Base-by-base conservation (phyloP, 2,888 invertebrate species). In the Drosophila rellima region DNA sequence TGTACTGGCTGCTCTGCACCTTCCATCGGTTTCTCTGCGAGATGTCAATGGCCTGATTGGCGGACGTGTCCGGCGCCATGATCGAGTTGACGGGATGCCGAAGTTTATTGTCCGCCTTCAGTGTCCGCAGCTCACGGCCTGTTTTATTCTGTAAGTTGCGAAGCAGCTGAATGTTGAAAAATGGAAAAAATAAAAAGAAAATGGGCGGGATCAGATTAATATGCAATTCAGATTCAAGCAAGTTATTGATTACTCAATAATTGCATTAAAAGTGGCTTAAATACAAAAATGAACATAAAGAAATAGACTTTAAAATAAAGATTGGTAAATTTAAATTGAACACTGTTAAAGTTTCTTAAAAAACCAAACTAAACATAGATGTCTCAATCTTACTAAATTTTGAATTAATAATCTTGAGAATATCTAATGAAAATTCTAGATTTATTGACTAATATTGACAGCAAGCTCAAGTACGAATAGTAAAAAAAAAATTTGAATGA, bases 41-140 rank as follows among this genome's bases (percentile, higher is more conserved):
- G 47, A 81, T 80, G 55, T 89, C 69, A 15, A 91, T 90, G 37
- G 70, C 69, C 57, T 70, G 56, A 11, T 70, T 59, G 23, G 26
- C 57, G 20, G 31, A 44, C 2, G 62, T 59, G 18, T 55, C 59
- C 37, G 47, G 45, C 1, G 54, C 78, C 50, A 29, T 48, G 1
- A 40, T 20, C 18, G 69, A 62, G 44, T 39, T 59, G 31, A 60
- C 70, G 11, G 39, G 3, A 3, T 45, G 59, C 8, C 83, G 63
- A 2, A 51, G 20, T n/a, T 61, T 75, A 39, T 81, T 77, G 5
- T 83, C 69, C 2, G 11, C 31, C 31, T 39, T 39, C 31, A 88
- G 15, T 1, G 44, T 40, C 0, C 42, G 31, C 63, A 73, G 37
- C 33, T 88, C 83, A 1, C 48, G 64, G 8, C 68, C 63, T 2